Percentiles rank a stretch among this genome's conserved stretches.
phyloP scores from a whole-genome alignment of 2,113 vertebrate species.

The Dasyornis broadbenti region DNA sequence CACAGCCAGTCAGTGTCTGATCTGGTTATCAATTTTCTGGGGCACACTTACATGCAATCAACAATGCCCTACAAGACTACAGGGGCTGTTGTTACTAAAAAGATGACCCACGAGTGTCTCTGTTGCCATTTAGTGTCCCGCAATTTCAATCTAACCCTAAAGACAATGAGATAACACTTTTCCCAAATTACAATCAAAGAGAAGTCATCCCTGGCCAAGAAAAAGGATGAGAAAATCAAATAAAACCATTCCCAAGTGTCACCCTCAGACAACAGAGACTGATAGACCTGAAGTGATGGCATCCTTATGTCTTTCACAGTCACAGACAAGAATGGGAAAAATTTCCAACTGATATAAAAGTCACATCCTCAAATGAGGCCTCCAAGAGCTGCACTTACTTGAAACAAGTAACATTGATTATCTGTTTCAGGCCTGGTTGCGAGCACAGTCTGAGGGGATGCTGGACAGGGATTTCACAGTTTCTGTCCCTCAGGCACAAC shows the following conservation, averaged over 20 bases:
- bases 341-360: not conserved
- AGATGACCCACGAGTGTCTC: not conserved
- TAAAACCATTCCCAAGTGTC: not conserved
- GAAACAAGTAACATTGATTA: not conserved
- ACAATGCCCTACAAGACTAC: not conserved
- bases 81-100: not conserved
- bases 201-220: not conserved
- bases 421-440: not conserved
- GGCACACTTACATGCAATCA: not conserved
- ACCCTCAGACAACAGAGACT: not conserved
- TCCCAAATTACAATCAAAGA: not conserved
- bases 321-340: not conserved
- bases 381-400: not conserved
- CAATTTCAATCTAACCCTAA: not conserved
- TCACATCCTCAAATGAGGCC: not conserved
- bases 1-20: not conserved
- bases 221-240: not conserved
- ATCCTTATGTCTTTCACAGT: fast-evolving
- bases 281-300: not conserved
- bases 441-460: not conserved
- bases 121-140: not conserved
- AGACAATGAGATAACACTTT: not conserved
- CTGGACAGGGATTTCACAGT: fast-evolving
- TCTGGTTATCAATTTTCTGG: not conserved
- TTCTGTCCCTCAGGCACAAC: not conserved